Evolutionary conservation across 2,113 vertebrate genomes (phyloP).

Genomic region (Cavia porcellus): DNA sequence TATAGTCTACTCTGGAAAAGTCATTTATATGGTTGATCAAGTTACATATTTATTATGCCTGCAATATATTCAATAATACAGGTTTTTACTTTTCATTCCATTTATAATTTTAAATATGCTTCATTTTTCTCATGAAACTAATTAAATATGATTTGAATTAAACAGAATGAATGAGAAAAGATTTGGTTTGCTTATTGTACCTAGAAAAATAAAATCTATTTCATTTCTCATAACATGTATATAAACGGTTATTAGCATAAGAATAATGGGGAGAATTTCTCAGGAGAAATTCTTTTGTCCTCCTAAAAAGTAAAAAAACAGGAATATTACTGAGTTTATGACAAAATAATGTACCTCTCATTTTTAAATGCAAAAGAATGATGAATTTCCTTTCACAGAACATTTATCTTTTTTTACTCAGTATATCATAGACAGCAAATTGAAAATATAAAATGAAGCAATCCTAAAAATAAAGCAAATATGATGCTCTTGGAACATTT

Average conservation of each 20-base stretch:
- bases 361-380: not conserved
- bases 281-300: not conserved
- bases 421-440: not conserved
- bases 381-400: not conserved
- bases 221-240: not conserved
- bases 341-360: not conserved
- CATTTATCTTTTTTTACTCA: not conserved
- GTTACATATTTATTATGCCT: not conserved
- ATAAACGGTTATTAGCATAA: not conserved
- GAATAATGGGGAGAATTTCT: not conserved
- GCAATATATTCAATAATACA: not conserved
- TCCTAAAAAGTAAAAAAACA: not conserved
- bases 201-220: not conserved
- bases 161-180: not conserved
- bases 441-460: slow-evolving; percentile 4
- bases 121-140: not conserved
- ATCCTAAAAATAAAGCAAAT: not conserved
- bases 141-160: slow-evolving; percentile 35
- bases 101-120: not conserved
- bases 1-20: not conserved
- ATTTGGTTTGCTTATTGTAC: not conserved
- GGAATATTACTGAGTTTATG: slow-evolving; percentile 35
- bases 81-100: not conserved
- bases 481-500: not conserved
- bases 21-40: not conserved